A percentile compares a stretch with the other conserved stretches of the same genome.
phyloP scores from a whole-genome alignment of 2,797 vertebrate genomes.

The Lagocephalus sceleratus region DNA sequence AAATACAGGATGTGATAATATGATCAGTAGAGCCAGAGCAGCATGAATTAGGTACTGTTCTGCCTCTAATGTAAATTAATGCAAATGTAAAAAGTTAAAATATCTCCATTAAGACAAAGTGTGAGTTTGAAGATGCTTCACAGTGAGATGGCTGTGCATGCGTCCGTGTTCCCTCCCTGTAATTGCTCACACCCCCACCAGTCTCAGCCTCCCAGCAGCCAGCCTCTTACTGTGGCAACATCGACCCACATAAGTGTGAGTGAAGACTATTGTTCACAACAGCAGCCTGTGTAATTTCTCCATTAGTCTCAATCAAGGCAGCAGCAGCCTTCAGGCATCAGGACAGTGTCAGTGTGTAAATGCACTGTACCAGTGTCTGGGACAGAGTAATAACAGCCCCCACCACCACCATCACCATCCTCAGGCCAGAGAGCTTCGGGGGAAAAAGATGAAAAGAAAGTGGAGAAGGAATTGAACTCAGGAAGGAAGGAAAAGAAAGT shows the following conservation, averaged over 20 bases:
- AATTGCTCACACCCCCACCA: constrained; percentile 14
- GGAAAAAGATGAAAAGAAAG: constrained; percentile 52
- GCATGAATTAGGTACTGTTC: not conserved
- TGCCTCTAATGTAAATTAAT: constrained; percentile 3
- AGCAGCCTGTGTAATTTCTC: constrained; percentile 66
- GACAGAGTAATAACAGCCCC: constrained; percentile 51
- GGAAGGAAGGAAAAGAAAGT: constrained; percentile 44
- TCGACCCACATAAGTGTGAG: constrained; percentile 63
- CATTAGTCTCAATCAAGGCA: constrained; percentile 69
- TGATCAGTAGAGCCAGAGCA: not conserved
- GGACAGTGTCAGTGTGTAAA: constrained; percentile 10
- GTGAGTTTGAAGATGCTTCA: constrained; percentile 8
- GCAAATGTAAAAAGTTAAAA: constrained; percentile 4
- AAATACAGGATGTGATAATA: not conserved
- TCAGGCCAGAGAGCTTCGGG: constrained; percentile 34
- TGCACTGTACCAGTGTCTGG: constrained; percentile 31
- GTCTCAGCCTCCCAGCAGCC: constrained; percentile 5
- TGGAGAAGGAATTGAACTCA: constrained; percentile 36
- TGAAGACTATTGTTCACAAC: constrained; percentile 66
- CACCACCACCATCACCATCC: constrained; percentile 14
- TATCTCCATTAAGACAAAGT: constrained; percentile 1
- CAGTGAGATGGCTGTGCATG: not conserved
- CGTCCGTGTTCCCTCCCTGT: not conserved
- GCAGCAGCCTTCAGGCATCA: constrained; percentile 43
- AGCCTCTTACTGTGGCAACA: constrained; percentile 20